Evolutionary conservation across 2,113 vertebrate genomes (phyloP).

Genomic region (Haplotaxodon microlepis): DNA sequence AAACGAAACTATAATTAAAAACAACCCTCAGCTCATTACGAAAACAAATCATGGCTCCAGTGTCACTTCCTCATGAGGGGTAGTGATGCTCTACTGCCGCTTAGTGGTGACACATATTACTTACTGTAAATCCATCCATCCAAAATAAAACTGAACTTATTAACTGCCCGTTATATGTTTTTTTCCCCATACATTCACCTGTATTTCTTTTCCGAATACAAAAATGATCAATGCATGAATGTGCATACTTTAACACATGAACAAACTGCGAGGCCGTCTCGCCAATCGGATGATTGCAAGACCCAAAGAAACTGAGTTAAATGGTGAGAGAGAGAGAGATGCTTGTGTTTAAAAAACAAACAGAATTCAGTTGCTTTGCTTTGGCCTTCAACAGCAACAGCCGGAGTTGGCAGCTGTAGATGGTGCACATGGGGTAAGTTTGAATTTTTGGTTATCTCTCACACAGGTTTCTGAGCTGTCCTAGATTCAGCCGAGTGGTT

Average conservation of each 20-base stretch:
- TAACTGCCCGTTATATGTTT: background rate
- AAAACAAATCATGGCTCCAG: background rate
- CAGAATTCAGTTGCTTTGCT: background rate
- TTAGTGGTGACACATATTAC: background rate
- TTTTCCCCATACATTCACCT: background rate
- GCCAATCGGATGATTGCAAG: background rate
- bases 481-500: background rate
- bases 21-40: background rate
- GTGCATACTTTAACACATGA: background rate
- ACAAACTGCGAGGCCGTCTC: accelerated
- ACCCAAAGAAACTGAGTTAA: background rate
- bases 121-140: background rate
- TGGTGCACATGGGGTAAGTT: background rate
- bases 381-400: background rate
- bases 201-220: background rate
- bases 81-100: background rate
- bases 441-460: background rate
- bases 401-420: background rate
- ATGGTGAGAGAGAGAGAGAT: background rate
- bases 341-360: background rate
- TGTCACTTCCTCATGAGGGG: background rate
- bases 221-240: background rate
- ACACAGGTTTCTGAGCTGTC: background rate
- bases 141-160: background rate
- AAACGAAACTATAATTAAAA: background rate